Percentiles rank a stretch among this genome's conserved stretches.
These are phyloP conservation scores for Epinotia ramella DNA, from an alignment of 2,888 invertebrate species.

Conservation along the genomic window DNA sequence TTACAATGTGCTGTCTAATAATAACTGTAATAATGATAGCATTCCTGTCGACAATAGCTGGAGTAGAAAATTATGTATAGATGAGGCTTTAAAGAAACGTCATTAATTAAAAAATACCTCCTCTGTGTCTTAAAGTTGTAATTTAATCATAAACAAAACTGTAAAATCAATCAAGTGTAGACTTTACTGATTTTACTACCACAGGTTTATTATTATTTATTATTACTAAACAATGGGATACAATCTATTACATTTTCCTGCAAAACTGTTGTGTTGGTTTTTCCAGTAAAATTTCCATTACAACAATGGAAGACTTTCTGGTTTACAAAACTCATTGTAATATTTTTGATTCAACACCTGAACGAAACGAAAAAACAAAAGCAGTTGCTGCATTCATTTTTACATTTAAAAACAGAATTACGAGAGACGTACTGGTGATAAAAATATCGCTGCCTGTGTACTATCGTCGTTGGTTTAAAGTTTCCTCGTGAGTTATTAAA, in stretches of 20 bases:
- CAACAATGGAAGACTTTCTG: background rate
- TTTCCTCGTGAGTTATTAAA: constrained; percentile 10
- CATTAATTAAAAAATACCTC: no score
- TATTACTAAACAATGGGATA: no score
- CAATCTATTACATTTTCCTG: no score
- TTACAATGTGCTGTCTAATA: no score
- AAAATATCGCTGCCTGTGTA: constrained; percentile 1
- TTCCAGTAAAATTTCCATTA: constrained; percentile 4
- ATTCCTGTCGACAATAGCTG: no score
- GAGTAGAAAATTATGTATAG: no score
- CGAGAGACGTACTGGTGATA: constrained; percentile 25
- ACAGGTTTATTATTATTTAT: no score
- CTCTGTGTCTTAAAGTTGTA: no score
- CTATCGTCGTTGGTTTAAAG: constrained; percentile 3
- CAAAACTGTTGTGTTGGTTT: background rate
- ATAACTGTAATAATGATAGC: no score
- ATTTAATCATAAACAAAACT: background rate
- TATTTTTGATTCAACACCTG: constrained; percentile 41
- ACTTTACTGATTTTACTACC: no score
- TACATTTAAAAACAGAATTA: constrained; percentile 22
- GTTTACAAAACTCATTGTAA: constrained; percentile 24
- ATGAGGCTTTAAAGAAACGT: no score
- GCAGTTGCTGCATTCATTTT: constrained; percentile 22
- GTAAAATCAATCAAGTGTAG: background rate
- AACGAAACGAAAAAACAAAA: constrained; percentile 27